These are phyloP conservation scores for Pseudococcus longispinus DNA, from an alignment of 2,888 invertebrate genomes.

Conservation along the genomic window DNA sequence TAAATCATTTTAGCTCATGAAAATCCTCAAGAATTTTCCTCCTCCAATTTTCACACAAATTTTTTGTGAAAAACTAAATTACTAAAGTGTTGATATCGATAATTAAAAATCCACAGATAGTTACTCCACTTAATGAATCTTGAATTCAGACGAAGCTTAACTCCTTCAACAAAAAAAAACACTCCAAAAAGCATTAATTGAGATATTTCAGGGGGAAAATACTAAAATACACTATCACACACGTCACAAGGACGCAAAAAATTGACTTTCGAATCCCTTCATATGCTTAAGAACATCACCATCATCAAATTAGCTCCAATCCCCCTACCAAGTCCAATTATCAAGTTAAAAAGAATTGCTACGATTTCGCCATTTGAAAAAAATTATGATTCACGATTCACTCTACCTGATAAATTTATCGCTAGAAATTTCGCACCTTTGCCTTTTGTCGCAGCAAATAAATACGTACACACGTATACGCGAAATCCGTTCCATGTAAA, in stretches of 20 bases:
- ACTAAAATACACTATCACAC: background rate
- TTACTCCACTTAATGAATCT: too few species aligned
- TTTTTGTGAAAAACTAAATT: too few species aligned
- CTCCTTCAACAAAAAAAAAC: too few species aligned
- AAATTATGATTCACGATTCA: background rate
- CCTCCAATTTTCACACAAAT: too few species aligned
- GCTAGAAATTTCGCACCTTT: slow-evolving; percentile 3
- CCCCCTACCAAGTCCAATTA: background rate
- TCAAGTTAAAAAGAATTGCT: background rate
- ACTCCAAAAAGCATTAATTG: too few species aligned
- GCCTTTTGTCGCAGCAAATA: background rate
- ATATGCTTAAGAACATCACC: background rate
- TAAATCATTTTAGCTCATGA: too few species aligned
- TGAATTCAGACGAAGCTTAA: too few species aligned
- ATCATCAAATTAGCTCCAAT: background rate
- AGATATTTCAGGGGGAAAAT: too few species aligned
- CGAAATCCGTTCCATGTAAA: background rate
- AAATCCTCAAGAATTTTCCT: too few species aligned
- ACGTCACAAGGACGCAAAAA: background rate
- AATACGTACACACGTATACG: background rate
- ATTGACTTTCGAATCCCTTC: background rate
- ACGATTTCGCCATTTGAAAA: background rate
- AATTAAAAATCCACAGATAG: too few species aligned
- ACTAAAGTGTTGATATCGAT: too few species aligned
- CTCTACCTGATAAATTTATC: background rate